Base-by-base conservation (phyloP, 2,888 invertebrate species). In the Nephrotoma appendiculata region DNA sequence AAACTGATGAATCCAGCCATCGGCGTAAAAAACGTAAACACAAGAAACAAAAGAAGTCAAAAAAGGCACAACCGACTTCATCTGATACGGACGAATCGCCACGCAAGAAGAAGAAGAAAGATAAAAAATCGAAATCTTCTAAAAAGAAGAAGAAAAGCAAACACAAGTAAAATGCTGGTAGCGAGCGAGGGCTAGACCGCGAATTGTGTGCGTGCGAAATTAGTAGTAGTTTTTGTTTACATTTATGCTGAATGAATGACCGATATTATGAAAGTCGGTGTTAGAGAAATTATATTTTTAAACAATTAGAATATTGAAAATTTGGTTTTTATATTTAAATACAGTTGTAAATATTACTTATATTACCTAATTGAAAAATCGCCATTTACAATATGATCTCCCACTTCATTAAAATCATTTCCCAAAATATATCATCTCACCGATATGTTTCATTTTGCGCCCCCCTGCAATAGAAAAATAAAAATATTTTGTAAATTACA, bases 101-200 rank as follows among this genome's bases (percentile, higher is more conserved):
- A 6, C 87, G 88, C 41, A 88, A 88, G 88, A 94, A 94, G 90
- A 94, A 94, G 89, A 95, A 95, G 90, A 95, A 94, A 90, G 94
- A 93, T 88, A 94, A 94, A 90, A 95, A 94, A 92, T 95, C 94
- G 89, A 94, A 94, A 89, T 93, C 94, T 42, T 92, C 93, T 89
- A 95, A 95, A 90, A 96, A 95, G 90, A 95, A 95, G 92, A 96
- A 95, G 90, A 95, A 95, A 91, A 93, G 94, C 1, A 94, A 94
- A 89, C 93, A 93, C 88, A 93, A 93, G 90, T 93, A 92, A 91
- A 84, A 4, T 31, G 31, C 31, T 7, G 71, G 31, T 71, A 9
- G 71, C 31, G 31, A 31, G 31, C 31, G 31, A 31, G 31, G 9
- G 19, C 31, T 0, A 71, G 31, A 19, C n/a, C 31, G 71, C 9